These are phyloP conservation scores for Pangasius krempfi DNA, from an alignment of 2,797 vertebrate genomes.

Conservation along the genomic window DNA sequence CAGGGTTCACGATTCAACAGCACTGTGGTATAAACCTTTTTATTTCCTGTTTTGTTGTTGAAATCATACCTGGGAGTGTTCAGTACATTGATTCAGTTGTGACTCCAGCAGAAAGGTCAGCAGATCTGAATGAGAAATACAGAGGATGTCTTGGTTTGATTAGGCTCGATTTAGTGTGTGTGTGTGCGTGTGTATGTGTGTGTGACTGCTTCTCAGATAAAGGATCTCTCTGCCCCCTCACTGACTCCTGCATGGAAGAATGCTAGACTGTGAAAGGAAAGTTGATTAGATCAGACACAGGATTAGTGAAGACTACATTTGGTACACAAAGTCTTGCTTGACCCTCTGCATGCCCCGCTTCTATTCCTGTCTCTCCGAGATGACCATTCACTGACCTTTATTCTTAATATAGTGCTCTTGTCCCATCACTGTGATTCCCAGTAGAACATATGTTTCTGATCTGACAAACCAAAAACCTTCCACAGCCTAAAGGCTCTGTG, in stretches of 20 bases:
- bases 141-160: slow-evolving; percentile 36
- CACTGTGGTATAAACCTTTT: neutral
- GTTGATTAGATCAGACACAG: slow-evolving; percentile 23
- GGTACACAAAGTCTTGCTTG: slow-evolving; percentile 30
- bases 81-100: neutral
- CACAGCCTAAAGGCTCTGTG: neutral
- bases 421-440: neutral
- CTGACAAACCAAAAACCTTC: neutral
- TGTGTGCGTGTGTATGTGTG: slow-evolving; percentile 15
- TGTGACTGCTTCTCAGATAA: slow-evolving; percentile 7
- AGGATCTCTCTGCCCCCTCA: slow-evolving; percentile 29
- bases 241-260: slow-evolving; percentile 32
- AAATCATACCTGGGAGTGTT: neutral
- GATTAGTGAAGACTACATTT: slow-evolving; percentile 35
- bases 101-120: neutral
- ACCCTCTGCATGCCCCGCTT: slow-evolving; percentile 14
- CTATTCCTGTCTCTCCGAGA: slow-evolving; percentile 26
- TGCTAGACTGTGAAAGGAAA: slow-evolving; percentile 23
- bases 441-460: slow-evolving; percentile 16
- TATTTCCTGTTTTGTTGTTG: slow-evolving; percentile 1
- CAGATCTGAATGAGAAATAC: slow-evolving; percentile 20
- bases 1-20: neutral
- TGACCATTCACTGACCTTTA: slow-evolving; percentile 9
- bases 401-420: slow-evolving; percentile 17
- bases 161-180: slow-evolving; percentile 29